phyloP scores from a whole-genome alignment of 1,140 invertebrate genomes.

The Harpegnathos saltator region DNA sequence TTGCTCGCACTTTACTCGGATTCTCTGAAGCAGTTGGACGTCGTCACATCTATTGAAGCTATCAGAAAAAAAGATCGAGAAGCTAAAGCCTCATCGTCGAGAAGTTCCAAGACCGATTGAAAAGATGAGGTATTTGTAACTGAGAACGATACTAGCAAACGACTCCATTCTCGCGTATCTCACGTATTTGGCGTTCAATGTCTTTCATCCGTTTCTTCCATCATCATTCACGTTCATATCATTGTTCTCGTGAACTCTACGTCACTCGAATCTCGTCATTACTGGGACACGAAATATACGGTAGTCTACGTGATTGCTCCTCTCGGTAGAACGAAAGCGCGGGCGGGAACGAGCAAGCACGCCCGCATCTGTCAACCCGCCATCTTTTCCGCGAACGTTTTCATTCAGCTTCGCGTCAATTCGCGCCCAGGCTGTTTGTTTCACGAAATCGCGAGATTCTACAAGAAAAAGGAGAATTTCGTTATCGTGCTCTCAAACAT shows the following conservation, averaged over 20 bases:
- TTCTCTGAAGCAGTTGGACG: neutral
- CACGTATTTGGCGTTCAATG: neutral
- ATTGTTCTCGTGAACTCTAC: no score
- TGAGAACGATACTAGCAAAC: neutral
- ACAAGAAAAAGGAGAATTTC: neutral
- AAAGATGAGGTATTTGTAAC: conserved; percentile 44
- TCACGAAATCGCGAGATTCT: neutral
- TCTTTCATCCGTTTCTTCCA: no score
- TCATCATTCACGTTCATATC: neutral
- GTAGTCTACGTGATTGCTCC: neutral
- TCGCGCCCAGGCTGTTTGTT: neutral
- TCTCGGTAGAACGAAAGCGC: neutral
- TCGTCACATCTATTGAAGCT: neutral
- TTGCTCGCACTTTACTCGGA: neutral
- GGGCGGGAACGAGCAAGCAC: conserved; percentile 15
- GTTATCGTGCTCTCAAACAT: neutral
- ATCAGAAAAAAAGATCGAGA: conserved; percentile 16
- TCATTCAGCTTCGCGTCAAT: neutral
- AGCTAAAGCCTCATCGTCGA: conserved; percentile 7
- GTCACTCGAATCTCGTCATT: neutral
- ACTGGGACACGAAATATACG: neutral
- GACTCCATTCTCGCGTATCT: neutral
- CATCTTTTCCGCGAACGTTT: conserved; percentile 39
- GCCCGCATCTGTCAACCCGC: conserved; percentile 13
- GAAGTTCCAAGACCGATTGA: neutral